phyloP scores from a whole-genome alignment of 2,888 invertebrate genomes.

The Hylaea fasciaria region DNA sequence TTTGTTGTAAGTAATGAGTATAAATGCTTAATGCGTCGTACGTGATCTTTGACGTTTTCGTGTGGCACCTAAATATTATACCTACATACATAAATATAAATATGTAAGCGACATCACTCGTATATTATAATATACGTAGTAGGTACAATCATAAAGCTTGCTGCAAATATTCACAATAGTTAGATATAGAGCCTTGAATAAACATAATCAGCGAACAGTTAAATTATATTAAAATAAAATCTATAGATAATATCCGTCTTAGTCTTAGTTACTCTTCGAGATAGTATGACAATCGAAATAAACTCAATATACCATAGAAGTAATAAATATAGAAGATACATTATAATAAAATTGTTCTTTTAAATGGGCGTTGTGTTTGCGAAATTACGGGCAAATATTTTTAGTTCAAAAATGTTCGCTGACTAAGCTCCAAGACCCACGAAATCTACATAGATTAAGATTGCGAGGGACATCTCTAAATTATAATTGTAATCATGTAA shows the following conservation, averaged over 20 bases:
- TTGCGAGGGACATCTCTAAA: constrained; percentile 66
- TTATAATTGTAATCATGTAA: constrained; percentile 64
- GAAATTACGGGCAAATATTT: not conserved
- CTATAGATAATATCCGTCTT: not conserved
- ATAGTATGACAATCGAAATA: too few relatives aligned
- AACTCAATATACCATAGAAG: too few relatives aligned
- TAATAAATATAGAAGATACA: not conserved
- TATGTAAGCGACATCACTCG: constrained; percentile 71
- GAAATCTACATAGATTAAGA: constrained; percentile 54
- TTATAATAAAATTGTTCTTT: not conserved
- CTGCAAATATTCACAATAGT: constrained; percentile 61
- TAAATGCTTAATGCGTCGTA: constrained; percentile 61
- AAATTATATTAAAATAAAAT: not conserved
- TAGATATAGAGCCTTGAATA: constrained; percentile 43
- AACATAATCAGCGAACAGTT: constrained; percentile 56
- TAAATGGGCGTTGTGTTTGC: not conserved
- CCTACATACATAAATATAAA: constrained; percentile 53
- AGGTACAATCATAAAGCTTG: constrained; percentile 75
- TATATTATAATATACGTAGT: constrained; percentile 67
- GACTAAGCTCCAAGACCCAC: constrained; percentile 40
- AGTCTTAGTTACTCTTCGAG: not conserved
- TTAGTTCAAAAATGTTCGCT: constrained; percentile 40
- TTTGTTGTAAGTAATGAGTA: constrained; percentile 56
- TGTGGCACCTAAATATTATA: constrained; percentile 59
- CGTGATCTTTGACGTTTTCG: constrained; percentile 66